Evolutionary conservation across 2,113 vertebrate genomes (phyloP).

Genomic region (Bufo gargarizans): DNA sequence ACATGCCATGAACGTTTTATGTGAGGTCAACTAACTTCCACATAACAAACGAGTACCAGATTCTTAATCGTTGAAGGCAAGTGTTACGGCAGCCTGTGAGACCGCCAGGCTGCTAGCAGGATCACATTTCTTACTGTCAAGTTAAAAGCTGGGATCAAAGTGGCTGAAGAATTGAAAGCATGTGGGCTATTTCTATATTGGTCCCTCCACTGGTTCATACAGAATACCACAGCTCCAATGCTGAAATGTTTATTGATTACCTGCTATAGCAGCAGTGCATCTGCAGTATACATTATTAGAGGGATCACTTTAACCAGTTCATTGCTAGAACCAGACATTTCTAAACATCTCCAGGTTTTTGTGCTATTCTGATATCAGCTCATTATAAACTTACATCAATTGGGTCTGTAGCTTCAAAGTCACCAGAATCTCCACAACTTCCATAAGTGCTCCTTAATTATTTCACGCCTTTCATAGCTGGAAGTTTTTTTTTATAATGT

Average conservation of each 20-base stretch:
- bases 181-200: conserved; percentile 52
- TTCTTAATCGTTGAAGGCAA: conserved; percentile 28
- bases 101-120: conserved; percentile 17
- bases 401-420: neutral
- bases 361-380: neutral
- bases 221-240: conserved; percentile 31
- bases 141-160: conserved; percentile 37
- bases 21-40: neutral
- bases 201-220: conserved; percentile 20
- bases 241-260: conserved; percentile 20
- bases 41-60: neutral
- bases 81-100: conserved; percentile 15
- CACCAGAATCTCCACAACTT: neutral
- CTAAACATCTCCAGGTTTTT: neutral
- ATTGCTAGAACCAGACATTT: conserved; percentile 21
- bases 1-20: neutral
- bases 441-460: neutral
- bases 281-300: conserved; percentile 2
- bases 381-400: neutral
- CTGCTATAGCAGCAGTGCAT: conserved; percentile 23
- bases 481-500: neutral
- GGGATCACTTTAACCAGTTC: conserved; percentile 25
- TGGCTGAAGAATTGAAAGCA: conserved; percentile 51
- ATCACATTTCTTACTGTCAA: conserved; percentile 48
- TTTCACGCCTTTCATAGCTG: neutral